Evolutionary conservation across 2,113 vertebrate genomes (phyloP), one percentile per base, ranked within the genome.

Genomic region (Artemisiospiza belli): DNA sequence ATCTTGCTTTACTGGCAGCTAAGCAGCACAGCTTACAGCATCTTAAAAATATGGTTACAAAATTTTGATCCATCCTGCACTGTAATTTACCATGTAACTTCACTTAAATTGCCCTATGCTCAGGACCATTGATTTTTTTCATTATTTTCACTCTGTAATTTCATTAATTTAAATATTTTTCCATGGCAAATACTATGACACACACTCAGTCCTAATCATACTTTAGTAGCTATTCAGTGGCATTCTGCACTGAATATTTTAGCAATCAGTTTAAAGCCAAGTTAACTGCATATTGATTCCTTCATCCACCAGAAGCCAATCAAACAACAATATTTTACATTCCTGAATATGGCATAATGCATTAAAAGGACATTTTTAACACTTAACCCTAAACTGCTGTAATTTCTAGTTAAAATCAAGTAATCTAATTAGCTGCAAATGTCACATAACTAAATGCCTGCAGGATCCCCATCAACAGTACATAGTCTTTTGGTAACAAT

Each of bases 211-310:
- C 30, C 30, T 86, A 87, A 87, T 84, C 89, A 89, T 68, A 78
- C 49, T 90, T 86, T 5, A 89, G 61, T 75, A 93, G 39, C 31
- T 93, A 58, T 90, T 87, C 69, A 41, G 6, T 90, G 74, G 46
- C 49, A 79, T 82, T 67, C 61, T 77, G 47, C 30, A 23, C 46
- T 94, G 49, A 90, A 67, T 84, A 88, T 91, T 95, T 96, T 86
- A 96, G 58, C 62, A 92, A 91, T 79, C 58, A 57, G 55, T 70
- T 87, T 92, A 95, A 96, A 95, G 84, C 43, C 58, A 78, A 83
- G 57, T 87, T 83, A 91, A 90, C 44, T 66, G 59, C 64, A 69
- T 55, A 67, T 33, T 70, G n/a, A 83, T 93, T 90, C 39, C 44
- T 77, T 96, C 41, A 67, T 55, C 49, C 83, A 64, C 55, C n/a